Evolutionary conservation across 2,113 vertebrate genomes (phyloP), one percentile per base, ranked within the genome.

Genomic region (Malaclemys terrapin): DNA sequence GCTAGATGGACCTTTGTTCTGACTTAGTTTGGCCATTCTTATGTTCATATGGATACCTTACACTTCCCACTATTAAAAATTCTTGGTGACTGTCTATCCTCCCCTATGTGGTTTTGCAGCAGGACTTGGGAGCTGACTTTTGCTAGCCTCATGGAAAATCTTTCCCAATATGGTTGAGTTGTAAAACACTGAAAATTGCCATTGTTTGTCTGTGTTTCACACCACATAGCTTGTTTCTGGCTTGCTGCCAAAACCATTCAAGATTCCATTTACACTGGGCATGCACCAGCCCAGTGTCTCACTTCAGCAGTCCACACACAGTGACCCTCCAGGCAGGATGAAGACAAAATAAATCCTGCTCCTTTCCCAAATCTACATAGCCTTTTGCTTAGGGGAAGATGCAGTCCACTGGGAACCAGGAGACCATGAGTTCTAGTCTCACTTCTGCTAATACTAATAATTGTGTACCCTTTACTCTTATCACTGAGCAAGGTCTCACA

Each of bases 211-310:
- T 91, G 90, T 0, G 0, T 92, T 94, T 95, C 54, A 22, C 42
- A 72, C 53, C 85, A 2, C n/a, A 78, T 87, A 75, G 90, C 89
- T 31, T 80, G 81, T 87, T 56, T 89, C 38, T 96, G 95, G 95
- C 90, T 72, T 31, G 14, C 11, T 89, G 89, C 93, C 95, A 94
- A 97, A 95, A 88, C 6, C 87, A 72, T 89, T 96, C 95, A 93
- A 91, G 90, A 78, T 94, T 97, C 91, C 91, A 10, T 76, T 24
- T 76, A 45, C 10, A 24, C 69, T 75, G 0, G n/a, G 84, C 12
- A 75, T 90, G 52, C 24, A 59, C 82, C 13, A 49, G 14, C 80
- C 52, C 82, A 89, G 84, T 1, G 87, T 94, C 80, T 89, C 76
- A 83, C 0, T 0, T 25, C 72, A 97, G 59, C 54, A 93, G 54